Evolutionary conservation across 1,140 invertebrate genomes (phyloP), one percentile per base, ranked within the genome.

Genomic region (Drosophila elegans): DNA sequence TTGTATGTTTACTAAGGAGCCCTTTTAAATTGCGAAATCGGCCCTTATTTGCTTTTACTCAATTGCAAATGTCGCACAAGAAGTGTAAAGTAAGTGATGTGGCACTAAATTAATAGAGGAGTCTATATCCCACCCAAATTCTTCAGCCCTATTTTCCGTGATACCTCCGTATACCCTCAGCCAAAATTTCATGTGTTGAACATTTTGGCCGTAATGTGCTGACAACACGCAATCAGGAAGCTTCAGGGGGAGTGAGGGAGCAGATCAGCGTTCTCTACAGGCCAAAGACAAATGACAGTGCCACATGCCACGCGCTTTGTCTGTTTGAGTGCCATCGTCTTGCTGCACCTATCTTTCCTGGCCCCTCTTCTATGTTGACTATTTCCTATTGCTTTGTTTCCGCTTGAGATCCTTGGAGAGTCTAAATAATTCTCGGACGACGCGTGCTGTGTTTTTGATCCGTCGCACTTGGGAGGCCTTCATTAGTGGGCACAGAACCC

Each of bases 121-220:
- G 12, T 32, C 72, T 27, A 27, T 55, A 45, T 34, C 27, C 53
- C 16, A 21, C 12, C 29, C 21, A 10, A 10, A 0, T 48, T 36
- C 54, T 39, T 34, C 34, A 4, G 25, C 13, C 5, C 41, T 32
- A 13, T 38, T 11, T 9, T 38, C 11, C 44, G 6, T 29, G 2
- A 41, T 44, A 46, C 48, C 25, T 39, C 39, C 32, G 4, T 45
- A 1, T 32, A 32, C 29, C 12, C 10, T n/a, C 27, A 39, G 16
- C 10, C n/a, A 12, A 41, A 60, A 51, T 64, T 78, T 89, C 89
- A 89, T 89, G 84, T 89, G 84, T 64, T 89, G 85, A 80, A 72
- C 84, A 89, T 89, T 74, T 78, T 89, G 85, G 69, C 68, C 44
- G 57, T 89, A 89, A 89, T 89, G 84, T 83, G 84, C 66, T 89